Percentiles rank a stretch among this genome's conserved stretches.
phyloP scores from a whole-genome alignment of 2,113 vertebrate genomes.

The Python bivittatus region DNA sequence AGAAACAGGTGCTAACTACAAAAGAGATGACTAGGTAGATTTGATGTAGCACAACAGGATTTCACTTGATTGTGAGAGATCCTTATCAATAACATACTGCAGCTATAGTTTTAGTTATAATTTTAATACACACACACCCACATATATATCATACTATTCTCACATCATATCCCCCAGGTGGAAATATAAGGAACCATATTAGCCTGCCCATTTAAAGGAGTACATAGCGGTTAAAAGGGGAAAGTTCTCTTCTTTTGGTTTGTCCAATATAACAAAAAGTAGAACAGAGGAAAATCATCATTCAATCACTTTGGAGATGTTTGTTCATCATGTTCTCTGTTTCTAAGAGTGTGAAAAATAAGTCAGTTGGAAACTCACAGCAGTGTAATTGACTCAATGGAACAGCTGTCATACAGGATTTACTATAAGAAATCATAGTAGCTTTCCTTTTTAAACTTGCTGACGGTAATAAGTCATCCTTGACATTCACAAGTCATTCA shows the following conservation, averaged over 20 bases:
- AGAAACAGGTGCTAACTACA: not conserved
- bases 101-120: not conserved
- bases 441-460: slow-evolving; percentile 62
- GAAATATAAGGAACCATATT: not conserved
- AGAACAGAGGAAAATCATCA: slow-evolving; percentile 23
- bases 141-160: not conserved
- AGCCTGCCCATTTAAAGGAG: not conserved
- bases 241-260: not conserved
- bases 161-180: not conserved
- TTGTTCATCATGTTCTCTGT: slow-evolving; percentile 56
- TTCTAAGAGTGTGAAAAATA: slow-evolving; percentile 61
- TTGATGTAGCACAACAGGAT: not conserved
- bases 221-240: not conserved
- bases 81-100: no score
- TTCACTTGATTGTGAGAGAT: no score
- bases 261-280: slow-evolving; percentile 41
- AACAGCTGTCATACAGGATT: slow-evolving; percentile 58
- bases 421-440: slow-evolving; percentile 68
- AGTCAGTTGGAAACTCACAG: slow-evolving; percentile 44
- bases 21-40: not conserved
- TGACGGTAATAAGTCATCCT: slow-evolving; percentile 69
- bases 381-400: slow-evolving; percentile 62
- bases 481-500: slow-evolving; percentile 66
- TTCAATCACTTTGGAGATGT: slow-evolving; percentile 48
- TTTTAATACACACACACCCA: no score